phyloP scores from a whole-genome alignment of 2,797 vertebrate species.

The Pseudopleuronectes americanus region DNA sequence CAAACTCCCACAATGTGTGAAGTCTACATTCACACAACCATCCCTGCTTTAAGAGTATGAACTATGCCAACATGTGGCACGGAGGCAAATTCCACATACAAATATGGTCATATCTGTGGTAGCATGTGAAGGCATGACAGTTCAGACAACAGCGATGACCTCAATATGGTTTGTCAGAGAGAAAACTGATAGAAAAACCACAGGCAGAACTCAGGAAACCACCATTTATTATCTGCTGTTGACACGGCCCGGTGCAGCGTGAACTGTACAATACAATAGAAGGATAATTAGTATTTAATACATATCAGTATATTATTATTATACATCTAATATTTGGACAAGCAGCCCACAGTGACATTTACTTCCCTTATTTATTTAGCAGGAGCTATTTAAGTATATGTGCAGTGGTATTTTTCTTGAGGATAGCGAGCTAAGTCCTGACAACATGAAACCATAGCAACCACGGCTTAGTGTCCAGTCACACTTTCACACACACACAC shows the following conservation, averaged over 20 bases:
- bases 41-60: neutral
- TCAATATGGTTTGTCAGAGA: conserved; percentile 14
- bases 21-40: neutral
- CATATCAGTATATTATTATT: neutral
- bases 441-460: conserved; percentile 51
- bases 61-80: neutral
- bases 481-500: conserved; percentile 4
- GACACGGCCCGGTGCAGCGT: neutral
- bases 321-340: neutral
- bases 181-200: conserved; percentile 26
- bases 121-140: neutral
- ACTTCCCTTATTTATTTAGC: neutral
- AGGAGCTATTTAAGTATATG: conserved; percentile 4
- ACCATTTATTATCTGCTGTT: conserved; percentile 34
- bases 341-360: neutral
- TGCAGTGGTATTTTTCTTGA: neutral
- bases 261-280: neutral
- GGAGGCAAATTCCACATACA: accelerated
- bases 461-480: conserved; percentile 25
- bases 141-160: neutral
- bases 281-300: neutral
- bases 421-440: neutral
- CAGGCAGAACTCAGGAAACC: conserved; percentile 56
- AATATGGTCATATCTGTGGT: neutral
- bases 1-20: neutral